These are phyloP conservation scores for Haplochromis burtoni DNA, from an alignment of 2,113 vertebrate genomes.

Conservation along the genomic window DNA sequence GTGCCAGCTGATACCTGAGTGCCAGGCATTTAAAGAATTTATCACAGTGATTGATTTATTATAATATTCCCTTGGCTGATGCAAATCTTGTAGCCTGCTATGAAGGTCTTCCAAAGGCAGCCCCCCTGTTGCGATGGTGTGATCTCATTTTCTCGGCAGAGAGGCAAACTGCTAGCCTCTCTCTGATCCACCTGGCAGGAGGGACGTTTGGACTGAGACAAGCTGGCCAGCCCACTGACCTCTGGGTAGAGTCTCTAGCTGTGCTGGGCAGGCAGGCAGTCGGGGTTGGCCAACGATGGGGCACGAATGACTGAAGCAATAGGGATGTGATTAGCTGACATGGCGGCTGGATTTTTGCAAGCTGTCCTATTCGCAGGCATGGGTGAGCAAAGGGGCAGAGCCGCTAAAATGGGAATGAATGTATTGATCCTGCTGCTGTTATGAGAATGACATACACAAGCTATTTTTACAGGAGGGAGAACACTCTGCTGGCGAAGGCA, in stretches of 20 bases:
- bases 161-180: slow-evolving; percentile 37
- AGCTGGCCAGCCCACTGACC: slow-evolving; percentile 56
- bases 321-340: slow-evolving; percentile 71
- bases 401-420: slow-evolving; percentile 66
- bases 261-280: slow-evolving; percentile 46
- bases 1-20: slow-evolving; percentile 30
- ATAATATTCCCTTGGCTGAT: slow-evolving; percentile 52
- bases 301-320: slow-evolving; percentile 53
- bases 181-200: slow-evolving; percentile 62
- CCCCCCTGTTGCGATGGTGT: slow-evolving; percentile 43
- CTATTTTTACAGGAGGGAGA: slow-evolving; percentile 70
- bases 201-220: slow-evolving; percentile 46
- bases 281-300: slow-evolving; percentile 32
- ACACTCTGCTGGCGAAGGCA: slow-evolving; percentile 60
- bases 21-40: slow-evolving; percentile 36
- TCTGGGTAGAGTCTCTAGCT: slow-evolving; percentile 58
- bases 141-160: slow-evolving; percentile 60
- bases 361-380: slow-evolving; percentile 66
- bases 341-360: slow-evolving; percentile 66
- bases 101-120: slow-evolving; percentile 60
- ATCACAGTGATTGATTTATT: slow-evolving; percentile 55
- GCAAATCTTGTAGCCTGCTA: slow-evolving; percentile 56
- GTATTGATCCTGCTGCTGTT: slow-evolving; percentile 68
- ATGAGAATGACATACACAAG: slow-evolving; percentile 65
- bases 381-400: slow-evolving; percentile 51